Evolutionary conservation across 2,797 vertebrate species (phyloP).

Genomic region (Gymnoscopelus microlampas): DNA sequence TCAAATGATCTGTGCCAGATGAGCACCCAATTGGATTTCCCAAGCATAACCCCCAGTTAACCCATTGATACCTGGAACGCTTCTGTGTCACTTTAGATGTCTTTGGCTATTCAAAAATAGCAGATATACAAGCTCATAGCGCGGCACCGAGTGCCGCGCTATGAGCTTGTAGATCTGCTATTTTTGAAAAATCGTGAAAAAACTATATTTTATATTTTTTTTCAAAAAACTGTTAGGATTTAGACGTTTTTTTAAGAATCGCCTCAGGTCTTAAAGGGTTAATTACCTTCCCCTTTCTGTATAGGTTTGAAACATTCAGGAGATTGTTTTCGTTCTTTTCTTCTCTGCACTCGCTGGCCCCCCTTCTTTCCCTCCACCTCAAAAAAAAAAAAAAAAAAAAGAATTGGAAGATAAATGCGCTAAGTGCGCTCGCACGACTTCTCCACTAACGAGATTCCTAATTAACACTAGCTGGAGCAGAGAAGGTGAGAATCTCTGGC

Average conservation of each 20-base stretch:
- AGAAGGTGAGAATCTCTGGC: conserved; percentile 77
- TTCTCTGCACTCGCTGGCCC: conserved; percentile 33
- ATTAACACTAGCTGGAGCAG: conserved; percentile 78
- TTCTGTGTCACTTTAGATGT: no score
- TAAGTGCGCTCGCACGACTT: conserved; percentile 66
- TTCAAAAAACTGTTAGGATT: no score
- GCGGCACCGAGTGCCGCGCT: no score
- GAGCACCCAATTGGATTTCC: conserved; percentile 53
- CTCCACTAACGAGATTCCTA: conserved; percentile 75
- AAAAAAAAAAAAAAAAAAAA: conserved; percentile 51
- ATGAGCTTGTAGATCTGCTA: no score
- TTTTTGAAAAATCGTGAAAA: no score
- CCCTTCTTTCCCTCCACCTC: conserved; percentile 36
- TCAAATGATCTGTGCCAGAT: conserved; percentile 46
- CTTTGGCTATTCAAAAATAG: no score
- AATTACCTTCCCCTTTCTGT: conserved; percentile 61
- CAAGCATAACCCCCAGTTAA: conserved; percentile 51
- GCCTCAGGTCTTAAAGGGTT: no score
- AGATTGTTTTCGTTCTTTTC: conserved; percentile 61
- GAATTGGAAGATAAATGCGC: conserved; percentile 62
- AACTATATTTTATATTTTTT: no score
- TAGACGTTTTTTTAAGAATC: no score
- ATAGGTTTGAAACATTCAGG: conserved; percentile 54
- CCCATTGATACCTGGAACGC: no score
- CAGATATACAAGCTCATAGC: no score